Base-by-base conservation (phyloP, 1,140 invertebrate genomes). In the Pseudachorutes palmiensis region DNA sequence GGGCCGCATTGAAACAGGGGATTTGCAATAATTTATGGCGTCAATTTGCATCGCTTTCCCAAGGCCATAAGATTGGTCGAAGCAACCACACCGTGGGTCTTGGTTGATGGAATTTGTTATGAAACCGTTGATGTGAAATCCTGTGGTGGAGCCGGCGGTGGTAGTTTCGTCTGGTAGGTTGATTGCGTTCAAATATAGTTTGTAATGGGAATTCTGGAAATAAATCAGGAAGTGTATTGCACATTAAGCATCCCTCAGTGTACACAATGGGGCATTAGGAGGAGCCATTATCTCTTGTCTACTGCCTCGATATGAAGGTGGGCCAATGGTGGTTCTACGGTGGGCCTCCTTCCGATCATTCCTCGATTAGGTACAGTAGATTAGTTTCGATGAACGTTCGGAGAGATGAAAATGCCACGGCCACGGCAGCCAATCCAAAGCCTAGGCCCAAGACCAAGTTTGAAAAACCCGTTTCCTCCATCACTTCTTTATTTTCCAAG, bases 331-430 rank as follows among this genome's bases (percentile, higher is more conserved):
- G n/a, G n/a, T n/a, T n/a, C n/a, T n/a, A n/a, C n/a, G n/a, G n/a
- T n/a, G n/a, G n/a, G n/a, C n/a, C n/a, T n/a, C n/a, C n/a, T n/a
- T n/a, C n/a, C 19, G 60, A 65, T 69, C 68, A 69, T 69, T 69
- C 65, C 64, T 69, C 64, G 64, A 69, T 69, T 69, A 69, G 64
- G 48, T 63, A 62, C 68, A 69, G 26, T 29, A 66, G 57, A 69
- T 69, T 66, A 57, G 64, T 66, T 58, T 24, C 9, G n/a, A 58
- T 45, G 36, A 45, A 45, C 36, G 36, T 45, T 45, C 19, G 36
- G n/a, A n/a, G n/a, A 9, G 36, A 45, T 45, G 36, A 19, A 19
- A 45, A 45, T 45, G 36, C n/a, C n/a, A 45, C 9, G 36, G 36
- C 36, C 36, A 19, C 19, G 36, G 36, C 36, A 19, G 36, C 26